phyloP scores from a whole-genome alignment of 1,140 invertebrate genomes.

The Orussus abietinus region DNA sequence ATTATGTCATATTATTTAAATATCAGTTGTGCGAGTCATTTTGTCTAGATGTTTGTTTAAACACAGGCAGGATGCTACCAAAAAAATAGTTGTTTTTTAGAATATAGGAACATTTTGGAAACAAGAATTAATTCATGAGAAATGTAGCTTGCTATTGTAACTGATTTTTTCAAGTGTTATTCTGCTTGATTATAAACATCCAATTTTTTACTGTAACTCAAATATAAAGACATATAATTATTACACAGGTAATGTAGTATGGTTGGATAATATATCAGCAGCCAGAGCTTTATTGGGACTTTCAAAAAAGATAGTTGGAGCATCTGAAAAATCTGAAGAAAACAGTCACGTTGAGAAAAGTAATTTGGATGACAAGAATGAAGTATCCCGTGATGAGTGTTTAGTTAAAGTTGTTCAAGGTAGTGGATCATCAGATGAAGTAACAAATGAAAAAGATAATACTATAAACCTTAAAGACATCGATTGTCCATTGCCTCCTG shows the following conservation, averaged over 20 bases:
- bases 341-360: conserved; percentile 14
- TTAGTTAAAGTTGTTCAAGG: conserved; percentile 24
- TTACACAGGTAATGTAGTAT: conserved; percentile 70
- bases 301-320: conserved; percentile 53
- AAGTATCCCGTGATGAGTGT: conserved; percentile 22
- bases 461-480: conserved; percentile 51
- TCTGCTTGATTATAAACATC: conserved; percentile 2
- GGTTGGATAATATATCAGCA: conserved; percentile 66
- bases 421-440: conserved; percentile 20
- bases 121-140: neutral
- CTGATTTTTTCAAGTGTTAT: neutral
- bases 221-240: conserved; percentile 11
- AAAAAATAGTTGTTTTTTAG: neutral
- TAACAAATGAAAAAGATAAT: conserved; percentile 31
- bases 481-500: conserved; percentile 60
- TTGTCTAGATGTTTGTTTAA: neutral
- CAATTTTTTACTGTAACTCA: conserved; percentile 10
- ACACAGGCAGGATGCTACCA: neutral
- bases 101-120: neutral
- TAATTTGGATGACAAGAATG: conserved; percentile 12
- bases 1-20: neutral
- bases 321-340: too few relatives aligned
- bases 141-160: too few relatives aligned
- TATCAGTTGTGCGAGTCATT: conserved; percentile 5
- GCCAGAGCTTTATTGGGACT: conserved; percentile 66